Base-by-base conservation (phyloP, 2,797 vertebrate genomes). In the Columba guinea region DNA sequence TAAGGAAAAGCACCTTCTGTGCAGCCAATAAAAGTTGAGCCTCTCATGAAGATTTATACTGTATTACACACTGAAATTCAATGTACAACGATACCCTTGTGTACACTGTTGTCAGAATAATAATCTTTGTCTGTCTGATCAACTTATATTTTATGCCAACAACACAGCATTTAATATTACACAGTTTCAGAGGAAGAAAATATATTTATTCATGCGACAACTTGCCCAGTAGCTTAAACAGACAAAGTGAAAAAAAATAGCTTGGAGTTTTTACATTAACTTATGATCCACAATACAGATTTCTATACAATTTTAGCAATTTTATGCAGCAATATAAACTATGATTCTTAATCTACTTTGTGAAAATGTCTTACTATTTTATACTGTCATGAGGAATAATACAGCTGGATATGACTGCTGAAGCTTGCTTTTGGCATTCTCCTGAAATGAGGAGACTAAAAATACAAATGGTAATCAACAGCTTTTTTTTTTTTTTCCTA, bases 91-190 rank as follows among this genome's bases (percentile, higher is more conserved):
- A 77, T 96, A 91, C 94, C 95, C 96, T 90, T 82, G 93, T 96
- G 89, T 96, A 95, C 28, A 68, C 92, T 95, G 85, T 90, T 97
- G 95, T 97, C 94, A 97, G 97, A 97, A 96, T 97, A 97, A 97
- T 97, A 96, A 96, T 97, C 95, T 96, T 97, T 96, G 94, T 93
- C 93, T 97, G 95, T 96, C 93, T 96, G 92, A 97, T 97, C 91
- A 95, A 87, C 93, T 97, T 97, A 94, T 85, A 95, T 96, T 97
- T 95, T 95, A 96, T 97, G 94, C 89, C 95, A 97, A 96, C 94
- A 97, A 89, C 67, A 90, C 91, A 67, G 87, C 90, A 93, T 94
- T 97, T 96, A 96, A 96, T 96, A 96, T 95, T 96, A 90, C 83
- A 96, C 62, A 41, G 34, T 94, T 95, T 56, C 86, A 92, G 87